Base-by-base conservation (phyloP, 2,797 vertebrate species). In the Poecile montanus region DNA sequence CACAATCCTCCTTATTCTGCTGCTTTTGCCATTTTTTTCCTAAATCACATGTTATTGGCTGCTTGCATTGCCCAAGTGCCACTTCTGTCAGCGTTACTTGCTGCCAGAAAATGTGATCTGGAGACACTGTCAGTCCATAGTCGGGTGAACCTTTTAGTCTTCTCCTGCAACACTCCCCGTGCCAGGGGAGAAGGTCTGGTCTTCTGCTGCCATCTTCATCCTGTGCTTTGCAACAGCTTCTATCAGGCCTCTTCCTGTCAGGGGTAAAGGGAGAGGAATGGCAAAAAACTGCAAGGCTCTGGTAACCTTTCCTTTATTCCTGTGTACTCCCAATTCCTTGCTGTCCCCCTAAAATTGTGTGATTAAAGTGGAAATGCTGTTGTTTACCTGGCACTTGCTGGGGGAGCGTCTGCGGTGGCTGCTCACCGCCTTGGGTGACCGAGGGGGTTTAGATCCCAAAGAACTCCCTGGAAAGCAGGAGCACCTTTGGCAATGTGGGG, bases 1-100 rank as follows among this genome's bases (percentile, higher is more conserved):
- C 85, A 85, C 93, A 97, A 95, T 96, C 95, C 95, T 93, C 89
- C 93, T 94, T 85, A 85, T 94, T 95, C 91, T 85, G 94, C 86
- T 80, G 67, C 91, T 95, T 94, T 92, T 85, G 92, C 94, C 44
- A 16, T 83, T 94, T 94, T 80, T 76, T 81, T 88, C 56, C 84
- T 85, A 72, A 85, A 81, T 95, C 84, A 53, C 61, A 60, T 48
- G 27, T 68, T 81, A 68, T n/a, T 77, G 84, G 91, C 86, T 86
- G 61, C 62, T 88, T 76, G 38, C 32, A 5, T 60, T 75, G 82
- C 82, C 75, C 61, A 78, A 65, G 80, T 71, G 85, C 77, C 77
- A 71, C 89, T 89, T 91, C 61, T 91, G 42, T 83, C 80, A 77
- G 53, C 40, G 50, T 56, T 44, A 11, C 50, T 71, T 76, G 83